Base-by-base conservation (phyloP, 2,113 vertebrate genomes). In the Atrichornis clamosus region DNA sequence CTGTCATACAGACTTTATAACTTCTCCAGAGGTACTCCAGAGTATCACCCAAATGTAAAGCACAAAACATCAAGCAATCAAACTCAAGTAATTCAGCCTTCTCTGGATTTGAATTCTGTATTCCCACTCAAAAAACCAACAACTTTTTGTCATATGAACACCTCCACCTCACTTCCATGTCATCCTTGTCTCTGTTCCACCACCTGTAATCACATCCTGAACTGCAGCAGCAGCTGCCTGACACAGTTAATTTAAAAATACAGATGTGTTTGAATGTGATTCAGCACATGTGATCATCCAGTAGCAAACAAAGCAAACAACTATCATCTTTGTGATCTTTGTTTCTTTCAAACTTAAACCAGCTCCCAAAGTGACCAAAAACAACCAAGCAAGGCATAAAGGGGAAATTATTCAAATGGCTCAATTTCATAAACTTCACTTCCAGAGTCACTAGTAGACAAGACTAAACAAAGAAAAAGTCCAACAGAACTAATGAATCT, bases 161-260 rank as follows among this genome's bases (percentile, higher is more conserved):
- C 30, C 17, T 56, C 18, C 16, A 90, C 30, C 8, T 44, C 56
- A 77, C 32, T 77, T 15, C 8, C 26, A 16, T 1, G 1, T 8
- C 24, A 39, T 13, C 18, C 2, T 18, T 6, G 12, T 14, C 41
- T 59, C 32, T 64, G 5, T 15, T 72, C 16, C 32, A 64, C 10
- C 27, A 7, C 19, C 13, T 0, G 0, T 8, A 28, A 37, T 11
- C 10, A 2, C n/a, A 53, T 4, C 4, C n/a, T 55, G 27, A 72
- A 6, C 22, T 82, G 15, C 52, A 68, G 33, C 33, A 87, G 14
- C 13, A 55, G 44, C 35, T 88, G 39, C 12, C 35, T 84, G 39
- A 5, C 47, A 81, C 64, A 35, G n/a, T 6, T 62, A 41, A 70
- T 86, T 82, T 13, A 32, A 46, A 63, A 59, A 32, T 4, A 56